Conservation (phyloP, 2,888 invertebrate genomes). For the Allophyes oxyacanthae region DNA sequence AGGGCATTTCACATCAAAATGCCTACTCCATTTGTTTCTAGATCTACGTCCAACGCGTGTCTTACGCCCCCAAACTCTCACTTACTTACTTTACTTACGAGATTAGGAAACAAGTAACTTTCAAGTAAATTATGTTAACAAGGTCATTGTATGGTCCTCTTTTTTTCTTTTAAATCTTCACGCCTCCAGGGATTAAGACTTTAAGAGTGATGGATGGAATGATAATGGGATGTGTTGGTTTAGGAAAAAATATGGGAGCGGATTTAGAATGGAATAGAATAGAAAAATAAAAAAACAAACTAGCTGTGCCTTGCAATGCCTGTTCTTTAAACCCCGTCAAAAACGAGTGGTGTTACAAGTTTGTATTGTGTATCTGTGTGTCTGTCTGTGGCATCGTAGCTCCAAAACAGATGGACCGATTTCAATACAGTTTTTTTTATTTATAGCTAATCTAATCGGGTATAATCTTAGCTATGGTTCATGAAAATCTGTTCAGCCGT, state of each 20-base stretch:
- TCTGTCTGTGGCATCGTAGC: too few species aligned
- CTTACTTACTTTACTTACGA: constrained; percentile 43
- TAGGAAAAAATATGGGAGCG: neutral
- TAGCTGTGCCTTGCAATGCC: too few species aligned
- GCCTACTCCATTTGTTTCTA: constrained; percentile 20
- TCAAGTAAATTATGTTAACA: constrained; percentile 48
- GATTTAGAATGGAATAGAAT: too few species aligned
- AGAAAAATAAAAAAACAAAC: too few species aligned
- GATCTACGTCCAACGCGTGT: constrained; percentile 5
- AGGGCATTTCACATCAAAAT: neutral
- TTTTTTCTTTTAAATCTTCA: constrained; percentile 37
- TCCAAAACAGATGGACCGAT: too few species aligned
- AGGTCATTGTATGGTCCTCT: constrained; percentile 36
- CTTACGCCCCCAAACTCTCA: constrained; percentile 30
- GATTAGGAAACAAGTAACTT: constrained; percentile 52
- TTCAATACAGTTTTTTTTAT: too few species aligned
- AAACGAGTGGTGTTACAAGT: too few species aligned
- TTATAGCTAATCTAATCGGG: too few species aligned
- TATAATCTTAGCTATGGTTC: too few species aligned
- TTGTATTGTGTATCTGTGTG: too few species aligned
- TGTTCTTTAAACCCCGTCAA: too few species aligned
- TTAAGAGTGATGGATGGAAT: constrained; percentile 49
- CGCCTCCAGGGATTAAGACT: constrained; percentile 20
- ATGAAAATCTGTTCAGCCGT: too few species aligned
- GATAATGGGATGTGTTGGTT: constrained; percentile 23